phyloP scores from a whole-genome alignment of 1,140 invertebrate species.

The Heliconius himera region DNA sequence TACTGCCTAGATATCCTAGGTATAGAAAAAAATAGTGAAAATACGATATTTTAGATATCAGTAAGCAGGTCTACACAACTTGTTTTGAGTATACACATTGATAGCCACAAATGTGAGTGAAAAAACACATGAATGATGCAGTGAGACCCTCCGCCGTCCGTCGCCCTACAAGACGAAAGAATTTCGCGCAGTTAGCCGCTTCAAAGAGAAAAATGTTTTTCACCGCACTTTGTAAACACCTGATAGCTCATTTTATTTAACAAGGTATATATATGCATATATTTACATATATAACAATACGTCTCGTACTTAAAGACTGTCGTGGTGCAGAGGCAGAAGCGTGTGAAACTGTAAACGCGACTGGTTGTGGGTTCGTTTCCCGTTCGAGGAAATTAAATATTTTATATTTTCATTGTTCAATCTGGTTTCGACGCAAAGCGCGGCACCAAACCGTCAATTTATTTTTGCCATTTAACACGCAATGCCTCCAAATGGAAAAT shows the following conservation, averaged over 20 bases:
- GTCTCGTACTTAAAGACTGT: no score
- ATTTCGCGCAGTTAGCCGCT: conserved; percentile 68
- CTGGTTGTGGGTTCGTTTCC: no score
- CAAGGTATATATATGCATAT: conserved; percentile 36
- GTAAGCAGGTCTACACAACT: conserved; percentile 7
- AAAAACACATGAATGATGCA: conserved; percentile 79
- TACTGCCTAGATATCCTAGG: not conserved
- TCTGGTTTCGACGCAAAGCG: no score
- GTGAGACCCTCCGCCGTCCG: conserved; percentile 65
- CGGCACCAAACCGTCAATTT: no score
- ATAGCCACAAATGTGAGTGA: conserved; percentile 70
- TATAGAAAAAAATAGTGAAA: not conserved
- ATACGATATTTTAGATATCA: not conserved
- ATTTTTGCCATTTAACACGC: no score
- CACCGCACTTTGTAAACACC: conserved; percentile 49
- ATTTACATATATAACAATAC: no score
- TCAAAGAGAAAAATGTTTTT: conserved; percentile 69
- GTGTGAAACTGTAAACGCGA: no score
- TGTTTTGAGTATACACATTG: conserved; percentile 64
- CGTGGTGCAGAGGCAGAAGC: no score
- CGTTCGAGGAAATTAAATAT: no score
- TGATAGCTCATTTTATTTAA: conserved; percentile 76
- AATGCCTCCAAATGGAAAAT: no score
- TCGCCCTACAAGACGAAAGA: conserved; percentile 71
- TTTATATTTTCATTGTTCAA: no score